phyloP scores from a whole-genome alignment of 2,888 invertebrate genomes.

The Orchesellides sinensis region DNA sequence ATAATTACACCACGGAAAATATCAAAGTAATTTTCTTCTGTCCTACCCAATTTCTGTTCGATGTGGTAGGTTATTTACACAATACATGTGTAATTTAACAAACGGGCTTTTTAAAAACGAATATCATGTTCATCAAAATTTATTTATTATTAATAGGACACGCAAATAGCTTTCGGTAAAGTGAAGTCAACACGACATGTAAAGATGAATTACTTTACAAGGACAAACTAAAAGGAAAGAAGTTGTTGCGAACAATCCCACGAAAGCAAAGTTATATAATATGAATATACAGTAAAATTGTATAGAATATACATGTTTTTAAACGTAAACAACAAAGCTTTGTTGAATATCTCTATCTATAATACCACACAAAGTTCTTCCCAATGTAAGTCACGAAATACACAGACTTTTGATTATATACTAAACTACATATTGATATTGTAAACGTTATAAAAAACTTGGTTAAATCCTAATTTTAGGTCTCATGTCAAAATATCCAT shows the following conservation, averaged over 20 bases:
- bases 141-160: constrained; percentile 62
- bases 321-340: neutral
- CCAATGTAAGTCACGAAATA: constrained; percentile 11
- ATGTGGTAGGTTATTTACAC: neutral
- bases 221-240: neutral
- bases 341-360: neutral
- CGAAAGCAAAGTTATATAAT: too few species aligned
- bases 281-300: neutral
- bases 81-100: neutral
- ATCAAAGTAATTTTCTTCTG: neutral
- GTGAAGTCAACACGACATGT: neutral
- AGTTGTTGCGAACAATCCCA: too few species aligned
- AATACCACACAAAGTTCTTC: constrained; percentile 12
- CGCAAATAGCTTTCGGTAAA: constrained; percentile 28
- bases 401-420: neutral
- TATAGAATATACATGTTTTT: neutral
- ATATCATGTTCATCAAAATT: constrained; percentile 28
- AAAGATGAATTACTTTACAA: neutral
- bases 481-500: neutral
- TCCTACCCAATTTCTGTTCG: neutral
- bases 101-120: neutral
- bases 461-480: neutral
- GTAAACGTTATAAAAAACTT: neutral
- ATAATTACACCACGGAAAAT: too few species aligned
- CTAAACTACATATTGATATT: constrained; percentile 1